phyloP scores from a whole-genome alignment of 2,797 vertebrate species.

The Heterohyrax brucei region DNA sequence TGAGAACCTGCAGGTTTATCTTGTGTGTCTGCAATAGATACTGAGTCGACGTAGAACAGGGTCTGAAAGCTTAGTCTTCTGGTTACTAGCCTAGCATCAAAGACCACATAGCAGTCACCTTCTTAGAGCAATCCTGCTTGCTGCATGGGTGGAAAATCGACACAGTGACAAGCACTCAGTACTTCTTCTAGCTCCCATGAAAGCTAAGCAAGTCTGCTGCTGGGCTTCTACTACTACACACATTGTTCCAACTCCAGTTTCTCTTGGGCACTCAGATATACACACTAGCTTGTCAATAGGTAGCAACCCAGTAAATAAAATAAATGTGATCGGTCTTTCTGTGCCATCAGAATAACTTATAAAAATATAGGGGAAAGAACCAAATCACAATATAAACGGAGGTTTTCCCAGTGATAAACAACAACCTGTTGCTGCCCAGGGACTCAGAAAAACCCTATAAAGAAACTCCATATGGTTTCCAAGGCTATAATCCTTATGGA shows the following conservation, averaged over 20 bases:
- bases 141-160: slow-evolving; percentile 28
- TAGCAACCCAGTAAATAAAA: not conserved
- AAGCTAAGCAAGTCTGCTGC: not conserved
- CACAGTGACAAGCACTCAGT: slow-evolving; percentile 18
- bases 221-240: not conserved
- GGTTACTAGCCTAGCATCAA: not conserved
- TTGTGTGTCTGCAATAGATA: not conserved
- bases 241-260: not conserved
- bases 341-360: slow-evolving; percentile 33
- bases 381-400: not conserved
- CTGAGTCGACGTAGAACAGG: not conserved
- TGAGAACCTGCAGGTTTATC: not conserved
- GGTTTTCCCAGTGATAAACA: not conserved
- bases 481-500: too few species aligned
- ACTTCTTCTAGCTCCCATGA: not conserved
- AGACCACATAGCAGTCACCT: not conserved
- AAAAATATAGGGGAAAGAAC: not conserved
- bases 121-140: slow-evolving; percentile 34
- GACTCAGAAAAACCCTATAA: not conserved
- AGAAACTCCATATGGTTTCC: too few species aligned
- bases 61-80: not conserved
- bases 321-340: slow-evolving; percentile 34
- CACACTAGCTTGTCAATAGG: not conserved
- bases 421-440: not conserved
- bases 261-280: not conserved